phyloP scores from a whole-genome alignment of 2,113 vertebrate species.

The Beaufortia kweichowensis region DNA sequence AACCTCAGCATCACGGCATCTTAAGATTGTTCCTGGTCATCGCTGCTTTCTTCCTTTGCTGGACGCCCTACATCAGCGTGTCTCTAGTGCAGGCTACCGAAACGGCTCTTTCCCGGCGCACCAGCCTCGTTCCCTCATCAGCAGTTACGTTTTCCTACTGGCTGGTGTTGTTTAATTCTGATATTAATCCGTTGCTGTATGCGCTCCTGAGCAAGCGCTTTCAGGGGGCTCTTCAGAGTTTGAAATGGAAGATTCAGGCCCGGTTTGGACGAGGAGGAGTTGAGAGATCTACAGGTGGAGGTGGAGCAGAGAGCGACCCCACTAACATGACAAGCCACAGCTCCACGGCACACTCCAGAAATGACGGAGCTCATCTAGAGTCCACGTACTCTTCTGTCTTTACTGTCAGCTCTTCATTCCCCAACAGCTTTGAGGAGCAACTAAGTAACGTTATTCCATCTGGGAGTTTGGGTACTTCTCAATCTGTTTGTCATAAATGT shows the following conservation, averaged over 20 bases:
- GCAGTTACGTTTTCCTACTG: constrained; percentile 76
- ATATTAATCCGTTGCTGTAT: constrained; percentile 80
- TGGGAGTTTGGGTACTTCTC: constrained; percentile 38
- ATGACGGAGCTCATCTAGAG: background rate
- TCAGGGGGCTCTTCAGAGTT: constrained; percentile 71
- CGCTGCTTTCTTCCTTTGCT: constrained; percentile 76
- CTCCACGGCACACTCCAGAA: background rate
- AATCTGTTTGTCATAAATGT: constrained; percentile 51
- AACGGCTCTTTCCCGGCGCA: constrained; percentile 61
- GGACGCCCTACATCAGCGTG: constrained; percentile 77
- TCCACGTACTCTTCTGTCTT: constrained; percentile 62
- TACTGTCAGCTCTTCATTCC: constrained; percentile 59
- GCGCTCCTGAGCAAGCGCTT: constrained; percentile 79
- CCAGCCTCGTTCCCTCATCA: constrained; percentile 66
- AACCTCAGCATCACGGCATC: constrained; percentile 64
- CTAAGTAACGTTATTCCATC: constrained; percentile 48
- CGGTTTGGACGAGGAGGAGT: constrained; percentile 51
- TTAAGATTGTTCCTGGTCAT: constrained; percentile 78
- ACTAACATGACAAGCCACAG: background rate
- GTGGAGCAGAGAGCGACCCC: constrained; percentile 44
- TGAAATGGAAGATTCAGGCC: constrained; percentile 65
- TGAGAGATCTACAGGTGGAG: constrained; percentile 37
- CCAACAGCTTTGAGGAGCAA: constrained; percentile 45
- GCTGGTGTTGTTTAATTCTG: constrained; percentile 78
- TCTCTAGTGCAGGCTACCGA: constrained; percentile 75